Evolutionary conservation across 2,113 vertebrate genomes (phyloP).

Genomic region (Zapus hudsonius): DNA sequence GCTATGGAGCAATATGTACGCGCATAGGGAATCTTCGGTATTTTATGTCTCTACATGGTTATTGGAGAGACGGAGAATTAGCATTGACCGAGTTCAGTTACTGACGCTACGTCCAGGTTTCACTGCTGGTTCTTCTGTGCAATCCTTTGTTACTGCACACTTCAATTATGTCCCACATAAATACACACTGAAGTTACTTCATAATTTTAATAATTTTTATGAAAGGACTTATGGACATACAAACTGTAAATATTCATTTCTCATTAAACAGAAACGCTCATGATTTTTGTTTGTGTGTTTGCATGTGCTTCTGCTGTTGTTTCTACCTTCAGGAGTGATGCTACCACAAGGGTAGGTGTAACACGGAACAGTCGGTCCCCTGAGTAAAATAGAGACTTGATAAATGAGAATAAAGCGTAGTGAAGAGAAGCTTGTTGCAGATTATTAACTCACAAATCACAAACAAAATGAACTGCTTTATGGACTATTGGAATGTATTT

Average conservation of each 20-base stretch:
- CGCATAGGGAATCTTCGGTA: not conserved
- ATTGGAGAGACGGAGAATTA: not conserved
- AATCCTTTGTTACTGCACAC: not conserved
- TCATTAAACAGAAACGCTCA: not conserved
- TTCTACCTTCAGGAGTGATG: not conserved
- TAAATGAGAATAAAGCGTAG: conserved; percentile 49
- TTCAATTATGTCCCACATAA: not conserved
- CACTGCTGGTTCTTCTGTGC: not conserved
- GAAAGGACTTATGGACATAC: not conserved
- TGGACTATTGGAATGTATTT: conserved; percentile 9
- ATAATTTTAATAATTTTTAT: not conserved
- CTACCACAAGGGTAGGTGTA: not conserved
- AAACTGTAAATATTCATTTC: not conserved
- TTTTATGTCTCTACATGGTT: not conserved
- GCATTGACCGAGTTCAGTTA: not conserved
- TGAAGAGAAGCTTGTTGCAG: conserved; percentile 44
- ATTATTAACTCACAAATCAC: conserved; percentile 71
- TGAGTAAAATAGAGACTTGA: conserved; percentile 58
- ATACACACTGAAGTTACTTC: not conserved
- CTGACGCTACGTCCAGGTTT: not conserved
- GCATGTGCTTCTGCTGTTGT: not conserved
- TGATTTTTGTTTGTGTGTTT: not conserved
- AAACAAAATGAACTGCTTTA: conserved; percentile 64
- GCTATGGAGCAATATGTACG: not conserved
- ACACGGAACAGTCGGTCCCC: not conserved